Base-by-base conservation (phyloP, 2,797 vertebrate species). In the Chaenodraco wilsoni region DNA sequence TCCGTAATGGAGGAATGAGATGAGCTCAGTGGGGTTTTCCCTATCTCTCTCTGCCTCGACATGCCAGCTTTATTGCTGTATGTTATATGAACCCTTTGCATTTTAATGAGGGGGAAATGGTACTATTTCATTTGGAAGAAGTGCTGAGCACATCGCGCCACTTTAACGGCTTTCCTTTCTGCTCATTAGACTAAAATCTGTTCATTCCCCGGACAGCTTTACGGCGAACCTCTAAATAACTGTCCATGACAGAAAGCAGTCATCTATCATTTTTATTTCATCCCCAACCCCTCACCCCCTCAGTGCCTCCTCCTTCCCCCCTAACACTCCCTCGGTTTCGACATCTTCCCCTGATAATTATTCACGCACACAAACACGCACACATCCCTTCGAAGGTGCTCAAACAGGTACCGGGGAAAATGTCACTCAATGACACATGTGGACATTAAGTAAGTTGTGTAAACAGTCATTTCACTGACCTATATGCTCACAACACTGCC, bases 151-250 rank as follows among this genome's bases (percentile, higher is more conserved):
- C 92, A 93, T 94, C 90, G 89, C 93, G 73, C 90, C 92, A 91
- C 92, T 93, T 93, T 95, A 94, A 94, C 92, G 89, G 91, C 93
- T 92, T 93, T 92, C 92, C 93, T 94, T 93, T 95, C 92, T 93
- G 92, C 94, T 95, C 94, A 95, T 94, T 94, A 95, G 94, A 94
- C 92, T 95, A 94, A 95, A 95, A 95, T 95, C 92, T 94, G 93
- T 94, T 94, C 91, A 88, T 94, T 94, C 93, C 90, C 92, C 82
- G 90, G 93, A 94, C 94, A 94, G 94, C 92, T 95, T 95, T 95
- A 95, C 90, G 86, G 93, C 89, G 70, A 85, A 92, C 92, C 92
- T 89, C 93, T 94, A 94, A 95, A 95, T 95, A 94, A 94, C 93
- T 88, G 89, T 89, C 91, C 91, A 89, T 94, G 93, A 94, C 94